Base-by-base conservation (phyloP, 37 sponge, comb jelly and placozoan genomes). In the Beroe forskalii region DNA sequence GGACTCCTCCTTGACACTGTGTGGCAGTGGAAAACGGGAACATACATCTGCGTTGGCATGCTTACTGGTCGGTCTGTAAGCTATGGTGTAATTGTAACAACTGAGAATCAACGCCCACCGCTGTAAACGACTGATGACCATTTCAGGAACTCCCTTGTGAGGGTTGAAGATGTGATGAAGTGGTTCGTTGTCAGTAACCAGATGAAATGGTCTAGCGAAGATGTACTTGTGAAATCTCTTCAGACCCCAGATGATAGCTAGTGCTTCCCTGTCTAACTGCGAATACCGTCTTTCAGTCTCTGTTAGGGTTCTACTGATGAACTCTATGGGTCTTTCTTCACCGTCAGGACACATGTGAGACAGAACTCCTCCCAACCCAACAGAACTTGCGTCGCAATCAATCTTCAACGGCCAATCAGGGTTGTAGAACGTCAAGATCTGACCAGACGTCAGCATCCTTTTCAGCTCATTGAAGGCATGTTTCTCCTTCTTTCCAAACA, bases 121-220 rank as follows among this genome's bases (percentile, higher is more conserved):
- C 66, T 91, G 90, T 3, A 93, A 6, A 20, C 90, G 1, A 20
- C 90, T 64, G 12, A 91, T 72, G 20, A 92, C 92, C 91, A 92
- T 83, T 24, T 89, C 48, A 66, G 92, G 90, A 32, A 92, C 67
- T 28, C 62, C 25, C 62, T 62, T 90, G 24, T 22, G 39, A 3
- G 32, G 61, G 39, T 37, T 30, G 32, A 94, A 92, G 42, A 94
- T 92, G 67, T 91, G 44, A 1, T 40, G 64, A 0, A 93, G 91
- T 2, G 94, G 92, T 44, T 91, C 91, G 63, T 94, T 90, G 55
- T 94, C 94, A 9, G 91, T 64, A 23, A 91, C 38, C 2, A 94
- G 36, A 32, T 39, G 43, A 38, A 92, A 92, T 14, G 41, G 6
- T 22, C 67, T 28, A 1, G 92, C 94, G 90, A 90, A 93, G 32